phyloP scores from a whole-genome alignment of 2,888 invertebrate genomes.

The Coelogynopora nodosa region DNA sequence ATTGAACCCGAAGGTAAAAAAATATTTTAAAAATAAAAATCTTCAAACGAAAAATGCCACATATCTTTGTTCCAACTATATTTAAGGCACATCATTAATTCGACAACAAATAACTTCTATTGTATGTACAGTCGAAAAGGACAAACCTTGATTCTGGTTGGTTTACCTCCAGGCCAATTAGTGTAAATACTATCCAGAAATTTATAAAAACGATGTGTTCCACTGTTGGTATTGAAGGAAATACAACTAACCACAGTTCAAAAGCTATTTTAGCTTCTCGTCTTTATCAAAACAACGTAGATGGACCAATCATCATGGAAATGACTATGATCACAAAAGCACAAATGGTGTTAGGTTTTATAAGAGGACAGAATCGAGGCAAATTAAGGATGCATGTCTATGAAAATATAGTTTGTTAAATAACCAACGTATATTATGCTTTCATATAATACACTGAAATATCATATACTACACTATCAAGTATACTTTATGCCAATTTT shows the following conservation, averaged over 20 bases:
- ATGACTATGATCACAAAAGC: no score
- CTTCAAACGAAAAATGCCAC: background rate
- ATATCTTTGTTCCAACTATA: background rate
- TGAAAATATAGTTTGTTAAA: no score
- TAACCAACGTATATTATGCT: no score
- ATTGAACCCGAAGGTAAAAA: background rate
- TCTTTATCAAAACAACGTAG: background rate
- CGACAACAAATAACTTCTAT: background rate
- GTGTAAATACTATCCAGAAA: background rate
- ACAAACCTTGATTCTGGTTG: background rate
- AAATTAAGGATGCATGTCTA: no score
- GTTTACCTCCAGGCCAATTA: background rate
- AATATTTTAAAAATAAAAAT: background rate
- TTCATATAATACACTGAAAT: no score
- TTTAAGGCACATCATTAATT: background rate
- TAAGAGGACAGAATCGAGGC: no score
- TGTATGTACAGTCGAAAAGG: background rate
- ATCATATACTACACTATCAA: no score
- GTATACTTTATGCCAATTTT: no score
- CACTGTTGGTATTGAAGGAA: background rate
- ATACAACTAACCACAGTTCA: background rate
- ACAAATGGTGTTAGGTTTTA: no score
- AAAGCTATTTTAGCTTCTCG: background rate
- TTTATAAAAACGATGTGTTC: background rate
- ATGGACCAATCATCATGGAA: background rate